Evolutionary conservation across 1,140 invertebrate species (phyloP).

Genomic region (Chelonus insularis): DNA sequence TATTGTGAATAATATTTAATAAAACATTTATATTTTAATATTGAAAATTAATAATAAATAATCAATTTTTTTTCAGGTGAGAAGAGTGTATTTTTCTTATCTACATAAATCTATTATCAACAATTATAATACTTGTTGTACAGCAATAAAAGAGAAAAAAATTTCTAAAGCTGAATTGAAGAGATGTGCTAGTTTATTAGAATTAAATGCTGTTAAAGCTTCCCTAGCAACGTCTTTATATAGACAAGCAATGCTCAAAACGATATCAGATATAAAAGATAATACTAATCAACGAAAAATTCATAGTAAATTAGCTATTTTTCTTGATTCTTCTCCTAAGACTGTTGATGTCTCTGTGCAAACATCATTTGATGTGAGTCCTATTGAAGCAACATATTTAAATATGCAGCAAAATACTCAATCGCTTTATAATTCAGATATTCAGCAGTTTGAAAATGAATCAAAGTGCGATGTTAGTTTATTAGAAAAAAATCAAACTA

Average conservation of each 20-base stretch:
- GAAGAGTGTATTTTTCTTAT: constrained; percentile 44
- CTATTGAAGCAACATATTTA: not conserved
- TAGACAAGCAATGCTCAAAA: constrained; percentile 42
- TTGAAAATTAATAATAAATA: no score
- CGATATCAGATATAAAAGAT: constrained; percentile 43
- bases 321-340: constrained; percentile 34
- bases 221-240: constrained; percentile 42
- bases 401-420: constrained; percentile 15
- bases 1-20: no score
- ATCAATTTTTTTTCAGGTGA: constrained; percentile 37
- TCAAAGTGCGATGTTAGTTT: no score
- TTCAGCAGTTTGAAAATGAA: constrained; percentile 13
- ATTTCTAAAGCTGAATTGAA: constrained; percentile 33
- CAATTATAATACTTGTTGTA: constrained; percentile 41
- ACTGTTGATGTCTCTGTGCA: constrained; percentile 39
- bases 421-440: constrained; percentile 19
- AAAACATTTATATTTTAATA: no score
- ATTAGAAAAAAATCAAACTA: not conserved
- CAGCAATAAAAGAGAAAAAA: constrained; percentile 28
- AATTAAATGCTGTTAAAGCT: constrained; percentile 38
- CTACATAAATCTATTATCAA: constrained; percentile 43
- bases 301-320: constrained; percentile 39
- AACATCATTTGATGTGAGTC: constrained; percentile 31
- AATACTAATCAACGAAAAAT: constrained; percentile 38
- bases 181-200: constrained; percentile 41